phyloP scores from a whole-genome alignment of 2,888 invertebrate species.

The Phalera bucephala region DNA sequence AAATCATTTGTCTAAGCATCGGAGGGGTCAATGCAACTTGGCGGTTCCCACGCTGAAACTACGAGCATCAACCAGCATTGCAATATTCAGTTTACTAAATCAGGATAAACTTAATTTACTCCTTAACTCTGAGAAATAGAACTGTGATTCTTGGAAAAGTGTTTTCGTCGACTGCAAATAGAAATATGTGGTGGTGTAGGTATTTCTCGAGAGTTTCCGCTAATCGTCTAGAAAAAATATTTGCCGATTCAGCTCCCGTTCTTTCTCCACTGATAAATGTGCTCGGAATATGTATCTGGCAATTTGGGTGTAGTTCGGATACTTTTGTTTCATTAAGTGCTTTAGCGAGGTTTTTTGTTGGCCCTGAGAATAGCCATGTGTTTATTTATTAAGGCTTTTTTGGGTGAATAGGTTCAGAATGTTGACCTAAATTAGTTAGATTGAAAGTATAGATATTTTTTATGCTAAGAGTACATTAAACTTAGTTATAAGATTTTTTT shows the following conservation, averaged over 20 bases:
- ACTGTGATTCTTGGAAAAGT: background rate
- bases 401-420: too few relatives aligned
- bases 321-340: conserved; percentile 66
- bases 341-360: conserved; percentile 38
- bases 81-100: conserved; percentile 14
- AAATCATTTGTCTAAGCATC: conserved; percentile 77
- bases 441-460: too few relatives aligned
- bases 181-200: conserved; percentile 49
- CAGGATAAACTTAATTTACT: conserved; percentile 15
- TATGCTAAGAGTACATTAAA: too few relatives aligned
- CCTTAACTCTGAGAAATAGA: conserved; percentile 28
- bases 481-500: too few relatives aligned
- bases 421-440: too few relatives aligned
- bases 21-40: conserved; percentile 72
- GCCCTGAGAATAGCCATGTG: conserved; percentile 43
- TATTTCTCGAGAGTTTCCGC: conserved; percentile 72
- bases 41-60: conserved; percentile 74
- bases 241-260: conserved; percentile 70
- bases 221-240: conserved; percentile 81
- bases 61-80: conserved; percentile 32
- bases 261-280: conserved; percentile 75
- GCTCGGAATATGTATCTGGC: conserved; percentile 67
- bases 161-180: conserved; percentile 13
- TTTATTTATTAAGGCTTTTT: background rate
- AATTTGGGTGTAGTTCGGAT: conserved; percentile 56